Evolutionary conservation across 2,888 invertebrate genomes (phyloP).

Genomic region (Apamea epomidion): DNA sequence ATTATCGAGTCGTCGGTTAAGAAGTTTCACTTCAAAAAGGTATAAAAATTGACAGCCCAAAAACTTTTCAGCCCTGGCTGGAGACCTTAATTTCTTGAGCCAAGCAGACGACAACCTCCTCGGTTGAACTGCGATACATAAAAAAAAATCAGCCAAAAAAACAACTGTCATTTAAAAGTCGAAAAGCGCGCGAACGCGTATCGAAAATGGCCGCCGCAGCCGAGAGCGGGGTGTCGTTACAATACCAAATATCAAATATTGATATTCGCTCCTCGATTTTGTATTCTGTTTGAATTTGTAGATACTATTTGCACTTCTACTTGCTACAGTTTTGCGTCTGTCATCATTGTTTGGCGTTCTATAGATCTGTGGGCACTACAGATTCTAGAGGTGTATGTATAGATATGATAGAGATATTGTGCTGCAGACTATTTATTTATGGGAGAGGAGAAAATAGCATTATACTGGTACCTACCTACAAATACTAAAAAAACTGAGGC

Average conservation of each 20-base stretch:
- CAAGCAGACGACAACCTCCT: no score
- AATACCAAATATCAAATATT: conserved; percentile 90
- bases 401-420: conserved; percentile 5
- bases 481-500: no score
- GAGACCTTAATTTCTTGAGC: no score
- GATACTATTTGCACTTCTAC: conserved; percentile 87
- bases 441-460: no score
- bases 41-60: not conserved
- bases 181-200: conserved; percentile 70
- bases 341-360: conserved; percentile 69
- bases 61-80: not conserved
- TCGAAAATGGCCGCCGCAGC: conserved; percentile 74
- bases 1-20: not conserved
- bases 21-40: not conserved
- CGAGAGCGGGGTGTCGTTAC: conserved; percentile 81
- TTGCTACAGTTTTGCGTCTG: conserved; percentile 79
- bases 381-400: conserved; percentile 35
- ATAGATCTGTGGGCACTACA: conserved; percentile 54
- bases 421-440: not conserved
- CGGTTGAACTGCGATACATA: no score
- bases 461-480: no score
- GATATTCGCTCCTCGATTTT: conserved; percentile 86
- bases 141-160: not conserved
- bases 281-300: conserved; percentile 88
- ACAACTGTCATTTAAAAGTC: conserved; percentile 51